Base-by-base conservation (phyloP, 35 echinoderm and acorn worm species). In the Chiridota heheva region DNA sequence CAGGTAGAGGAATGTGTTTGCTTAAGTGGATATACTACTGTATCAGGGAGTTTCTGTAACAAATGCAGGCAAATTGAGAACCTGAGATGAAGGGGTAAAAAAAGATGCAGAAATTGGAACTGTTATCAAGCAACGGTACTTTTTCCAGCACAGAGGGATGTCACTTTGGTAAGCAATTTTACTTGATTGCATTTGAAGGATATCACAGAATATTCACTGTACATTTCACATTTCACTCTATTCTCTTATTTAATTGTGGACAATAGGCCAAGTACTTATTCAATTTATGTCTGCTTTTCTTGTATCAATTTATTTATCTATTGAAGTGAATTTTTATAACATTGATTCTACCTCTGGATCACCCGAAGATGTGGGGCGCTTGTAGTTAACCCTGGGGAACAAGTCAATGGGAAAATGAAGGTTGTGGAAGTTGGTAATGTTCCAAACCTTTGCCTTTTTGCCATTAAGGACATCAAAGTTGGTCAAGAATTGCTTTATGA, bases 1-100 rank as follows among this genome's bases (percentile, higher is more conserved):
- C 70, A 86, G 83, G 70, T 22, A 75, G 60, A 63, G 83, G 83
- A 64, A n/a, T n/a, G 83, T 77, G 44, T 75, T 86, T 75, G 70
- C 70, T 45, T 39, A 35, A 58, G 40, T 12, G 66, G 51, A 63
- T 44, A 77, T 86, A 39, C 2, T 20, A 63, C n/a, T 56, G 32
- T n/a, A n/a, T n/a, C n/a, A 41, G 55, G 4, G 70, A 69, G 35
- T 77, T 86, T 77, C 56, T 86, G 39, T 12, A 40, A 17, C 37
- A 86, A 38, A 86, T 86, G 57, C 10, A 40, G 83, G 70, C 1
- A 70, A 85, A 85, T 36, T 85, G 1, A 85, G 73, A 60, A 42
- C 69, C 60, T 16, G 15, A 43, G 59, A 44, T 41, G 83, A 86
- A 75, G 83, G 83, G 7, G 70, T 77, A 57, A 70, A 65, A n/a